Base-by-base conservation (phyloP, 2,888 invertebrate genomes). In the Prenolepis imparis region DNA sequence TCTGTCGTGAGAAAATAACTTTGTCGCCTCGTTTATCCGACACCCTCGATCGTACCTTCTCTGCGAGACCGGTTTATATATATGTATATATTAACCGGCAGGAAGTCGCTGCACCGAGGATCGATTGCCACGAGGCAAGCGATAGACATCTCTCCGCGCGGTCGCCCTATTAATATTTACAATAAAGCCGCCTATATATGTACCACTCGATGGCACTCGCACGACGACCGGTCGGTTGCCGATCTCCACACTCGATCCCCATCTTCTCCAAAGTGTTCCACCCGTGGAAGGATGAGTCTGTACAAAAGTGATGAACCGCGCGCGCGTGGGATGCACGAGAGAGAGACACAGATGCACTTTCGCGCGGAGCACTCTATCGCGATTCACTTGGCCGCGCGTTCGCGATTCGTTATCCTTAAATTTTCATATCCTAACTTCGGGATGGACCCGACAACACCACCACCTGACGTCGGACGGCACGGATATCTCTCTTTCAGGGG, bases 401-500 rank as follows among this genome's bases (percentile, higher is more conserved):
- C 28, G 83, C 41, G 73, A 86, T 86, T 77, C 80, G 78, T 85
- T 70, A 78, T 78, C 24, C 59, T 72, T 80, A 77, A 77, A 82
- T 86, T 85, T 86, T 84, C 82, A 87, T 89, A 87, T 86, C 86
- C 89, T 91, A 90, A 85, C 86, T 88, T 82, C 85, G 90, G 86
- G 88, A 82, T 73, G 87, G 86, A 83, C 85, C 86, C 84, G 82
- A 85, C 70, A 78, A 86, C 78, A 80, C 88, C 89, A 80, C 89
- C 88, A 88, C 85, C 86, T 89, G 83, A 82, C 84, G 86, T 84
- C 77, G 85, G 86, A 89, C 89, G 89, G 89, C 86, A 86, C 72
- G 48, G 86, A 77, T 86, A 68, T 85, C 66, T 87, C 92, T 84
- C 66, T 87, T 92, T 94, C 94, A 94, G 89, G 94, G 94, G 88